Conservation (phyloP, 2,797 vertebrate species). For the Coreius guichenoti region DNA sequence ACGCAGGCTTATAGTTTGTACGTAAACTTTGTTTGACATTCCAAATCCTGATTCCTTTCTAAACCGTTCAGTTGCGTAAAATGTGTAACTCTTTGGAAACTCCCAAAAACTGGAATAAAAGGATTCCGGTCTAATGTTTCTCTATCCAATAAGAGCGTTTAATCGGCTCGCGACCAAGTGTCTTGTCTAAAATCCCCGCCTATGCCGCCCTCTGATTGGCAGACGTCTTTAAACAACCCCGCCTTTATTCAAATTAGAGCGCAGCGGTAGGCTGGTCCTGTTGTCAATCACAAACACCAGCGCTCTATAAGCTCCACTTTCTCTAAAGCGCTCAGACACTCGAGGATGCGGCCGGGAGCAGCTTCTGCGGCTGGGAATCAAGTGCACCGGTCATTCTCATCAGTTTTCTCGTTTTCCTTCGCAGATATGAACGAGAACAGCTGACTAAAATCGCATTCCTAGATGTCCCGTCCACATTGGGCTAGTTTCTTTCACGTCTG, state of each 20-base stretch:
- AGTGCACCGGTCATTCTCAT: slow-evolving; percentile 54
- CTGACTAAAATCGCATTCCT: slow-evolving; percentile 50
- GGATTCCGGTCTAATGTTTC: slow-evolving; percentile 47
- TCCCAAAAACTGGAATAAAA: slow-evolving; percentile 47
- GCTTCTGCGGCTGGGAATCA: slow-evolving; percentile 32
- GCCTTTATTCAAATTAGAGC: slow-evolving; percentile 42
- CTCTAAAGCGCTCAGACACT: slow-evolving; percentile 58
- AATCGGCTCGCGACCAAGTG: slow-evolving; percentile 54
- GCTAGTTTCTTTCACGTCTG: slow-evolving; percentile 40
- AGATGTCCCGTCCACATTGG: slow-evolving; percentile 57
- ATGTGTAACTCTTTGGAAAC: slow-evolving; percentile 40
- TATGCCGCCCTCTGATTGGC: slow-evolving; percentile 67
- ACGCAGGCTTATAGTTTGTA: neutral
- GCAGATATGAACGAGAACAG: slow-evolving; percentile 61
- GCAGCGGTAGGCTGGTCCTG: slow-evolving; percentile 66
- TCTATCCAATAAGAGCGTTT: slow-evolving; percentile 64
- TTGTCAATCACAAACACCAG: slow-evolving; percentile 66
- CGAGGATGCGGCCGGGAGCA: slow-evolving; percentile 62
- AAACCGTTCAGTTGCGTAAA: slow-evolving; percentile 1
- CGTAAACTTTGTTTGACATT: neutral
- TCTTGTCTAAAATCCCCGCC: slow-evolving; percentile 66
- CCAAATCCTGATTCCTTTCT: neutral
- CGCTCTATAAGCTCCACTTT: slow-evolving; percentile 67
- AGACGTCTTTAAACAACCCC: slow-evolving; percentile 60
- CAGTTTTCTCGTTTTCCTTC: slow-evolving; percentile 30